A percentile compares a stretch with the other conserved stretches of the same genome.
phyloP scores from a whole-genome alignment of 2,797 vertebrate species.

The Silurus lanzhouensis region DNA sequence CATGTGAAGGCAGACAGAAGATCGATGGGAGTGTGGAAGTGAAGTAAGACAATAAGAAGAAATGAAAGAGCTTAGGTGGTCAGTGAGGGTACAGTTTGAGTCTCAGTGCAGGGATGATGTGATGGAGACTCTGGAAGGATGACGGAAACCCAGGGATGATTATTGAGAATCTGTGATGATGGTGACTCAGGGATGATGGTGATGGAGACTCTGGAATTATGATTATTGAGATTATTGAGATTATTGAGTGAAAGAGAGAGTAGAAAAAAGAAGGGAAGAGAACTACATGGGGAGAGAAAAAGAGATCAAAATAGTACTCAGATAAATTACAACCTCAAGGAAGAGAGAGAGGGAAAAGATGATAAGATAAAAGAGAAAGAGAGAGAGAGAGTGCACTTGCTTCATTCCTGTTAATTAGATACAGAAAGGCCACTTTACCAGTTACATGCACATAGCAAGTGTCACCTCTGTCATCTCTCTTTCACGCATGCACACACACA shows the following conservation, averaged over 20 bases:
- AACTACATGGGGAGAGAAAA: no score
- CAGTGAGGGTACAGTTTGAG: neutral
- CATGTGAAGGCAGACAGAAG: neutral
- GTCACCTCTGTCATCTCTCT: neutral
- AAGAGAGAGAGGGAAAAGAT: neutral
- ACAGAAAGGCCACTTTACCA: conserved; percentile 32
- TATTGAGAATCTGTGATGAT: no score
- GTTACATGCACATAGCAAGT: conserved; percentile 29
- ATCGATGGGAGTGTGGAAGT: neutral
- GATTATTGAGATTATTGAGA: no score
- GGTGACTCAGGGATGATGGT: no score
- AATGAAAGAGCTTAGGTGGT: neutral
- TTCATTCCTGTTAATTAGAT: conserved; percentile 39
- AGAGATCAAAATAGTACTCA: no score
- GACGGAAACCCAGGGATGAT: no score
- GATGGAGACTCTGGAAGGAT: no score
- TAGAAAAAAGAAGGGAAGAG: no score
- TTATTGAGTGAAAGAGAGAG: neutral
- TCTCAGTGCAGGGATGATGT: neutral
- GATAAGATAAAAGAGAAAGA: no score
- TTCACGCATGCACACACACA: neutral
- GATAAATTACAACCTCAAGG: neutral
- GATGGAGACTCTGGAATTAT: no score
- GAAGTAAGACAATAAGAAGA: neutral
- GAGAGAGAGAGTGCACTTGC: neutral